A percentile compares a stretch with the other conserved stretches of the same genome.
Conservation (phyloP, 2,888 invertebrate species). For the Ochlodes sylvanus region DNA sequence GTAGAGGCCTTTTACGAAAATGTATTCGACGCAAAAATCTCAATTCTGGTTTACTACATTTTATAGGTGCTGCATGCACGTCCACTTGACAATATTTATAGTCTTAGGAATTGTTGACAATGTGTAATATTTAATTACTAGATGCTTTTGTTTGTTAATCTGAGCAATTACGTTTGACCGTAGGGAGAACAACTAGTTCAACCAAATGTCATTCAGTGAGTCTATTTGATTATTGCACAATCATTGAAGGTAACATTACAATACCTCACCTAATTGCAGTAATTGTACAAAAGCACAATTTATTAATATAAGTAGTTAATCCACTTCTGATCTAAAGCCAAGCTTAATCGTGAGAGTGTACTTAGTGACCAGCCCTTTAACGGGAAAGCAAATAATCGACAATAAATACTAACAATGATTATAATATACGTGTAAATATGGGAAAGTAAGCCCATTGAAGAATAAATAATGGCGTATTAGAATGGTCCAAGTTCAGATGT, state of each 20-base stretch:
- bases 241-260: background rate
- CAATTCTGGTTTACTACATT: background rate
- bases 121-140: background rate
- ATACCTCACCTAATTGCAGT: slow-evolving; percentile 21
- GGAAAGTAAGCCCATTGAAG: slow-evolving; percentile 62
- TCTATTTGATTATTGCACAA: background rate
- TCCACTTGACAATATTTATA: too few relatives aligned
- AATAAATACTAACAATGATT: slow-evolving; percentile 56
- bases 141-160: too few relatives aligned
- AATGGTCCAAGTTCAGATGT: slow-evolving; percentile 67
- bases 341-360: slow-evolving; percentile 34
- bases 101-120: background rate
- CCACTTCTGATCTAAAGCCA: slow-evolving; percentile 24
- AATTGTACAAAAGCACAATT: slow-evolving; percentile 28
- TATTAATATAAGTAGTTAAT: slow-evolving; percentile 36
- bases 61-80: too few relatives aligned
- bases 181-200: too few relatives aligned
- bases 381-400: slow-evolving; percentile 57
- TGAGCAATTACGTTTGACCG: too few relatives aligned
- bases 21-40: too few relatives aligned
- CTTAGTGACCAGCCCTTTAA: slow-evolving; percentile 44
- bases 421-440: slow-evolving; percentile 64
- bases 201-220: too few relatives aligned
- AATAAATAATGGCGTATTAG: slow-evolving; percentile 65
- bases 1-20: background rate